Conservation (phyloP, 1,140 invertebrate species). For the Batillaria attramentaria region DNA sequence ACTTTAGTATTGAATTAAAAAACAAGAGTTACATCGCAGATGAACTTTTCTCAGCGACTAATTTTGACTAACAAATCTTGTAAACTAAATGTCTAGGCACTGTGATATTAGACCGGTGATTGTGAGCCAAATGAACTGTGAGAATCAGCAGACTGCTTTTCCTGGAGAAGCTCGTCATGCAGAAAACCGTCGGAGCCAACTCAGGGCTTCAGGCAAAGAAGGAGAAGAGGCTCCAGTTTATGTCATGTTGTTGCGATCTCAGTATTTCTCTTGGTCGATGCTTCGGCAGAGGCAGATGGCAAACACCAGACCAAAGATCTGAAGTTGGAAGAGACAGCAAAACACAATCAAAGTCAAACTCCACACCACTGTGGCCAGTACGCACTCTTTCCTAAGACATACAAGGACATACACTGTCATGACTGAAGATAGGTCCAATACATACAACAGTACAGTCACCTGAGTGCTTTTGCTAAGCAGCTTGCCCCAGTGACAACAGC, state of each 20-base stretch:
- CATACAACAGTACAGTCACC: not conserved
- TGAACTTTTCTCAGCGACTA: no score
- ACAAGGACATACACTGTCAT: not conserved
- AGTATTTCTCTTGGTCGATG: slow-evolving; percentile 52
- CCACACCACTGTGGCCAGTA: no score
- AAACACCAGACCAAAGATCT: slow-evolving; percentile 58
- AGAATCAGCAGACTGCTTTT: not conserved
- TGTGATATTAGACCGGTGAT: no score
- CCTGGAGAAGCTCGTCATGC: slow-evolving; percentile 2
- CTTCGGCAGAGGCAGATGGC: slow-evolving; percentile 69
- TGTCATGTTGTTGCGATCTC: not conserved
- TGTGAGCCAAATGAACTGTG: not conserved
- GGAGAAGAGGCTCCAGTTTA: not conserved
- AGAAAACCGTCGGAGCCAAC: not conserved
- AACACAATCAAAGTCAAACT: not conserved
- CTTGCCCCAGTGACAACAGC: not conserved
- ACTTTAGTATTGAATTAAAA: no score
- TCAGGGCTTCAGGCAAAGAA: not conserved
- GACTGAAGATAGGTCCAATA: not conserved
- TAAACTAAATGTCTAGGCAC: no score
- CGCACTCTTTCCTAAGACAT: no score
- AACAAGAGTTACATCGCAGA: no score
- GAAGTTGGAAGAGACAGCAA: slow-evolving; percentile 31
- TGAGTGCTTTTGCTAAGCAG: not conserved
- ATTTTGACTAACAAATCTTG: no score